Evolutionary conservation across 2,888 invertebrate genomes (phyloP).

Genomic region (Sialis fuliginosa): DNA sequence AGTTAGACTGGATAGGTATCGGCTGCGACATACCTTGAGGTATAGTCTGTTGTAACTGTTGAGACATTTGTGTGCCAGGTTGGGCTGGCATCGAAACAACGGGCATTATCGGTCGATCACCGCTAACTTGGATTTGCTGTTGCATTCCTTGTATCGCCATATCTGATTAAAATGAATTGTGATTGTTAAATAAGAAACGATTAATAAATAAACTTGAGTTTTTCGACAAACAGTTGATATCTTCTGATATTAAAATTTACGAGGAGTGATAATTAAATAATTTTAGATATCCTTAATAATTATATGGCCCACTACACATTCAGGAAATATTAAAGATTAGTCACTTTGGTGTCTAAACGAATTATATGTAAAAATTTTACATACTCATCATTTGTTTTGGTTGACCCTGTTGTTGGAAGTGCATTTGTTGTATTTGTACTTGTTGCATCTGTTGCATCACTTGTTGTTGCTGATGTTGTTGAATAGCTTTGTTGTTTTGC

Average conservation of each 20-base stretch:
- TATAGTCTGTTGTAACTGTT: conserved; percentile 31
- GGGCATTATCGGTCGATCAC: conserved; percentile 40
- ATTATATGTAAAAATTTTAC: conserved; percentile 10
- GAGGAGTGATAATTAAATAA: not conserved
- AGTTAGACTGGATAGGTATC: conserved; percentile 30
- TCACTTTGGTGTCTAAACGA: not conserved
- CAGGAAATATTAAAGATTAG: too few species aligned
- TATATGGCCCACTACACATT: too few species aligned
- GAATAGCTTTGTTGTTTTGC: conserved; percentile 23
- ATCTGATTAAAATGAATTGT: conserved; percentile 22
- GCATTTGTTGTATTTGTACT: conserved; percentile 18
- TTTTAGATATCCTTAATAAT: not conserved
- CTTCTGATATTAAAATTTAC: not conserved
- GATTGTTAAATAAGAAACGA: not conserved
- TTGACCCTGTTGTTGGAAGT: conserved; percentile 25
- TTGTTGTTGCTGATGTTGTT: conserved; percentile 20
- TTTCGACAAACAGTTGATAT: not conserved
- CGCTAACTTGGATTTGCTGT: conserved; percentile 25
- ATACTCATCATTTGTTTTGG: conserved; percentile 37
- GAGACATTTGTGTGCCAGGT: conserved; percentile 32
- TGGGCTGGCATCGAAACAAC: conserved; percentile 43
- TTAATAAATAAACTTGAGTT: not conserved
- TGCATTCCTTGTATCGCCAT: conserved; percentile 40
- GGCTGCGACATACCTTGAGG: conserved; percentile 36
- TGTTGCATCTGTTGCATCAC: conserved; percentile 13